Evolutionary conservation across 2,797 vertebrate species (phyloP), one percentile per base, ranked within the genome.

Genomic region (Odontamblyopus lacepedii): DNA sequence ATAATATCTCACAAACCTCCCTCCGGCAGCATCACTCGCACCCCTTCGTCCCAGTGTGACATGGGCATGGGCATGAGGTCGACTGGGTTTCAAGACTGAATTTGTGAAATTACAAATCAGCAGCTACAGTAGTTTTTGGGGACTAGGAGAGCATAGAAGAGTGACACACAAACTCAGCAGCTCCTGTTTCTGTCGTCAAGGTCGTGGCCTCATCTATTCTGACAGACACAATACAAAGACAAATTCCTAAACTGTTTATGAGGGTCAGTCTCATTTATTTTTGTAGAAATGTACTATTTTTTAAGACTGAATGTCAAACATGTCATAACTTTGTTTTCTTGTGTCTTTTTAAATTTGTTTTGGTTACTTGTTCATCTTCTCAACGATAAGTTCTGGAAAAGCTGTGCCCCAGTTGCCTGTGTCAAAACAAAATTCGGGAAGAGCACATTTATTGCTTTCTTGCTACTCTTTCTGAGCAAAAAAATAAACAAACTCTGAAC

Each of bases 1-100:
- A 80, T 80, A 83, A 85, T 78, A 69, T 63, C 74, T 77, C 71
- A 77, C 77, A 78, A 83, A 63, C 62, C 32, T 3, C 81, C 85
- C 75, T 69, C 68, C 72, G 66, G 71, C 72, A 73, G 72, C 75
- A 78, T 81, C 80, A 70, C 63, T 76, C 67, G 73, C 70, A 72
- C 72, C 73, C 55, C 23, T 71, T 63, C 50, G 63, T 73, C 53
- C 56, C 60, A 74, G 74, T 78, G 74, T 84, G 79, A 83, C 73
- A 73, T 29, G 51, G 62, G 77, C 82, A 38, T 38, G 35, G 78
- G 63, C 67, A 26, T 63, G 18, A 44, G 71, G 74, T 66, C 4
- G 68, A 72, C 26, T 74, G 29, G 63, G 75, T 79, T 61, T 70
- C 38, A 75, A 70, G 63, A 62, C 15, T 63, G 29, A 60, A 63